A percentile compares a stretch with the other conserved stretches of the same genome.
These are phyloP conservation scores for Rapana venosa DNA, from an alignment of 2,888 invertebrate species.

Conservation along the genomic window DNA sequence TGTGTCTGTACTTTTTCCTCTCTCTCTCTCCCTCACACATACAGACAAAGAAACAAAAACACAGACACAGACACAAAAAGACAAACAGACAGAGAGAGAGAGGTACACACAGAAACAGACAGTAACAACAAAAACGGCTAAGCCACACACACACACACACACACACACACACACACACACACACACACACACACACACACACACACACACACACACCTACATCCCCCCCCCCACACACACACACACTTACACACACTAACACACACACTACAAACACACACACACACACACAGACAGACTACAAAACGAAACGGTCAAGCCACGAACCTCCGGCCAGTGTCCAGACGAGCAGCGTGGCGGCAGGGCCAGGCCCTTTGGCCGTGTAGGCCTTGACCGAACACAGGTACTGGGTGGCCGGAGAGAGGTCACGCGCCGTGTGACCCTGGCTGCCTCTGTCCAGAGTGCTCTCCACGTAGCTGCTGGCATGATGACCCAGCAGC, in stretches of 20 bases:
- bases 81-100: background rate
- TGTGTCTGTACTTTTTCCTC: too few species aligned
- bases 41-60: too few species aligned
- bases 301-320: background rate
- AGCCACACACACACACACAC: background rate
- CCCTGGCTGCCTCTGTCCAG: constrained; percentile 51
- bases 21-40: too few species aligned
- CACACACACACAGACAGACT: background rate
- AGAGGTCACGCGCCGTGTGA: constrained; percentile 56
- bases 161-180: constrained; percentile 13
- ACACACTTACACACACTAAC: background rate
- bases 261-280: background rate
- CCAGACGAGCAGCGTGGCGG: constrained; percentile 82
- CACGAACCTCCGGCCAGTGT: constrained; percentile 82
- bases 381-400: constrained; percentile 85
- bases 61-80: too few species aligned
- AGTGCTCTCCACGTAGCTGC: constrained; percentile 16
- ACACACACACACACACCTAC: constrained; percentile 7
- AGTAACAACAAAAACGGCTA: background rate
- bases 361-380: constrained; percentile 81
- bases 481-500: constrained; percentile 30
- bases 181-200: constrained; percentile 24
- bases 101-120: background rate
- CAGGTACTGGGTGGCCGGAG: constrained; percentile 87
- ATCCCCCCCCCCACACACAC: background rate